These are phyloP conservation scores for Lepilemur ruficaudatus DNA, from an alignment of 2,797 vertebrate species.

Conservation along the genomic window DNA sequence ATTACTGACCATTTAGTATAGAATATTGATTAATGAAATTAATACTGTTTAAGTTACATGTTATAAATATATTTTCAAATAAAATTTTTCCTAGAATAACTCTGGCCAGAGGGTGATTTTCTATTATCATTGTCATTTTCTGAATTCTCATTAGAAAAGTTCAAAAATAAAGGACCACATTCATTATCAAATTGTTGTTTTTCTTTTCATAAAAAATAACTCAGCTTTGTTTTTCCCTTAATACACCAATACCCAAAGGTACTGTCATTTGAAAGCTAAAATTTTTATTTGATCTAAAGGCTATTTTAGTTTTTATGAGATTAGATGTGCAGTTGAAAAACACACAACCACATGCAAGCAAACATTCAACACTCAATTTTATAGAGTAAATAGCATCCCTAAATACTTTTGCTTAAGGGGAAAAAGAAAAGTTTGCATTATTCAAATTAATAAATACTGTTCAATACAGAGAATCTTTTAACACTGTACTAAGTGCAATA, in stretches of 20 bases:
- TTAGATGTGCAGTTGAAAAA: not conserved
- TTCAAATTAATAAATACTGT: not conserved
- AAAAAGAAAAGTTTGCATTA: not conserved
- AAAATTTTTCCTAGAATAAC: not conserved
- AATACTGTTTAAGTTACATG: not conserved
- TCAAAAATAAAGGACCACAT: not conserved
- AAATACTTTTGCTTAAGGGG: not conserved
- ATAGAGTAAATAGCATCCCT: not conserved
- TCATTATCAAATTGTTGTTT: not conserved
- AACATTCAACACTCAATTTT: not conserved
- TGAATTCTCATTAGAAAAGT: not conserved
- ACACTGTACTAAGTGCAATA: too few species aligned
- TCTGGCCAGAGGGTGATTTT: not conserved
- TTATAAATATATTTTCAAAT: not conserved
- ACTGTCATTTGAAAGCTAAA: not conserved
- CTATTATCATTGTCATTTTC: not conserved
- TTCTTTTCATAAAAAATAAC: not conserved
- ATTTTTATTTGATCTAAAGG: not conserved
- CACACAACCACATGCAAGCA: not conserved
- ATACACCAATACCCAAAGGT: not conserved
- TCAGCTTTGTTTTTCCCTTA: not conserved
- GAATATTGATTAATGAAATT: not conserved
- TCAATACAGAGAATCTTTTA: not conserved
- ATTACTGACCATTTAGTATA: not conserved
- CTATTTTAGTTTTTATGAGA: not conserved